Conservation (phyloP, 2,113 vertebrate genomes). For the Gavialis gangeticus region DNA sequence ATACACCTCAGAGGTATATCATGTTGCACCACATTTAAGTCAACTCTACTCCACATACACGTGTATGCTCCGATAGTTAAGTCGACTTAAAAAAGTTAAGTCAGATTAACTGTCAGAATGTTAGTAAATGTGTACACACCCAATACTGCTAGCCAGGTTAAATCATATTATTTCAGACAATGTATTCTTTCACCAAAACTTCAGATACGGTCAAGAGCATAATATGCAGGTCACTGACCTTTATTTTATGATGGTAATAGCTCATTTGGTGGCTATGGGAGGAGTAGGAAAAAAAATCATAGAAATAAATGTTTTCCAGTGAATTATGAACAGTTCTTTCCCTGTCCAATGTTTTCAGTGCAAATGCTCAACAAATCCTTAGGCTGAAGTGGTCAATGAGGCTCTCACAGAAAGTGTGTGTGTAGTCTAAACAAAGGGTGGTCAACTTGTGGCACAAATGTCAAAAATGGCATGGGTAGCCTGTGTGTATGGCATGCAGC, state of each 20-base stretch:
- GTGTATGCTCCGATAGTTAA: no score
- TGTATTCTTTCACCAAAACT: not conserved
- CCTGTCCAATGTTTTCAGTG: not conserved
- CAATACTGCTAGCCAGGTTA: not conserved
- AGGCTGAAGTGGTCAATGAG: not conserved
- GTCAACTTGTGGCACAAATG: not conserved
- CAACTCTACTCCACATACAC: no score
- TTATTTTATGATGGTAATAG: not conserved
- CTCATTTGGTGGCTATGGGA: not conserved
- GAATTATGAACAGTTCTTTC: rapidly evolving
- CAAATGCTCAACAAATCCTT: not conserved
- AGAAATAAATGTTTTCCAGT: not conserved
- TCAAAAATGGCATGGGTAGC: no score
- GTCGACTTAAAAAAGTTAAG: no score
- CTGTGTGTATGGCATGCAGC: no score
- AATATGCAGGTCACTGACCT: not conserved
- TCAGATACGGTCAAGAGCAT: not conserved
- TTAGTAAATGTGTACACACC: no score
- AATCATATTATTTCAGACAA: not conserved
- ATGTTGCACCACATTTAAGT: no score
- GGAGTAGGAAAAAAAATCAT: not conserved
- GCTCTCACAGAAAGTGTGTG: not conserved
- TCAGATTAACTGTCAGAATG: no score
- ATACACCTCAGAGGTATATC: no score
- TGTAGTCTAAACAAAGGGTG: not conserved